Evolutionary conservation across 2,113 vertebrate genomes (phyloP), one percentile per base, ranked within the genome.

Genomic region (Forbesichthys papilliferus): DNA sequence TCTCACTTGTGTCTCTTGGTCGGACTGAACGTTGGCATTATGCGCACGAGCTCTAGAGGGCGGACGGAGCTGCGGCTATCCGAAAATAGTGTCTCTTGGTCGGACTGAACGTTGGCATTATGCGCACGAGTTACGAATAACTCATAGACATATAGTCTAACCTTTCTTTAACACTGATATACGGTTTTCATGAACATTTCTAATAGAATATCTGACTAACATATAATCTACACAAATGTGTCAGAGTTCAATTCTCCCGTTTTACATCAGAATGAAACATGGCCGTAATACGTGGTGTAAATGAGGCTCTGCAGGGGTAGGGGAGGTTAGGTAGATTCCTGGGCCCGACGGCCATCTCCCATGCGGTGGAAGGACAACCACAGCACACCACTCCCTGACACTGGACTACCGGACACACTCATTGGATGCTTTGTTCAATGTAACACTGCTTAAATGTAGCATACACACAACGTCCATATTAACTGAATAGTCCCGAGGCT

Each of bases 241-340:
- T 46, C 16, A 18, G 14, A 52, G 47, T 67, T 4, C 20, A 48
- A 11, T 34, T 33, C 36, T 48, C 57, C 68, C 48, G 49, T 36
- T 64, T 49, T 42, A 3, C 58, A 16, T 34, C 51, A 53, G 61
- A 64, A 60, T 57, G 56, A 55, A 64, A 58, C 11, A 79, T 85
- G 80, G 81, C 74, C 66, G 64, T 56, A 64, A 73, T 20, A 20
- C 20, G 20, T 64, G 77, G 83, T 85, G 71, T 88, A 75, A 89
- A 81, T 85, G 48, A 75, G 71, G 78, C 77, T 84, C 85, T 84
- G 76, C 78, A 75, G 74, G 84, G 66, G 65, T 11, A 77, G 67
- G 85, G 84, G 81, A 88, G 87, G 86, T 80, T 73, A 75, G 80
- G 86, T 84, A 75, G 72, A 86, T 87, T 87, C 78, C 84, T 90